Conservation (phyloP, 2,113 vertebrate genomes). For the Climacteris rufus region DNA sequence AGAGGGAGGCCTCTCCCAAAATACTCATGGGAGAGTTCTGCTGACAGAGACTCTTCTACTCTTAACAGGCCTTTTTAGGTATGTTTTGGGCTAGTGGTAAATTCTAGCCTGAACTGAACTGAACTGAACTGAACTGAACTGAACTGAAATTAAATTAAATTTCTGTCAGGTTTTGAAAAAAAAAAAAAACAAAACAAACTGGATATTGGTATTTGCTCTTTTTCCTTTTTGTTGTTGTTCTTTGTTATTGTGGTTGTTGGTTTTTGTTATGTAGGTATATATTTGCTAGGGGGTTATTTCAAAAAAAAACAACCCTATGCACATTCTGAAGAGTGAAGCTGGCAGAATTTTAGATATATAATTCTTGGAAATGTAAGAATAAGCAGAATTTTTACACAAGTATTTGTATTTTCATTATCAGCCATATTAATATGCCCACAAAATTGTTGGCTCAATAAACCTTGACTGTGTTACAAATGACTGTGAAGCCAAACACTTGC, state of each 20-base stretch:
- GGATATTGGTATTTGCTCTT: neutral
- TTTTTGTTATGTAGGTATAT: neutral
- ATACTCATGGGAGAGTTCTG: neutral
- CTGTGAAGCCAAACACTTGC: conserved; percentile 22
- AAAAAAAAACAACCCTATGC: neutral
- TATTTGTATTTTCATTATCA: neutral
- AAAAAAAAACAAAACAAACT: neutral
- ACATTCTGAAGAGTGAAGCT: neutral
- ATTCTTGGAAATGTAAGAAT: neutral
- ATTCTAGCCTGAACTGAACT: neutral
- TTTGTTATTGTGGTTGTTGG: too few species aligned
- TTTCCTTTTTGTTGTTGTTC: neutral
- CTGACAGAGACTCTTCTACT: neutral
- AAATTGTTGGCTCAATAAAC: neutral
- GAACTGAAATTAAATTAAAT: neutral
- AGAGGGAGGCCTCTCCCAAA: neutral
- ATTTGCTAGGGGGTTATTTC: neutral
- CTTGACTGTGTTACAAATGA: neutral
- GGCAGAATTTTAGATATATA: neutral
- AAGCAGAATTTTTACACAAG: neutral
- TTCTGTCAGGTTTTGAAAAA: neutral
- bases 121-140: neutral
- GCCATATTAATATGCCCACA: neutral
- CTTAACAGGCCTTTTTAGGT: neutral
- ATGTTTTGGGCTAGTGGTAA: neutral